Conservation (phyloP, 2,113 vertebrate species). For the Phalacrocorax aristotelis region DNA sequence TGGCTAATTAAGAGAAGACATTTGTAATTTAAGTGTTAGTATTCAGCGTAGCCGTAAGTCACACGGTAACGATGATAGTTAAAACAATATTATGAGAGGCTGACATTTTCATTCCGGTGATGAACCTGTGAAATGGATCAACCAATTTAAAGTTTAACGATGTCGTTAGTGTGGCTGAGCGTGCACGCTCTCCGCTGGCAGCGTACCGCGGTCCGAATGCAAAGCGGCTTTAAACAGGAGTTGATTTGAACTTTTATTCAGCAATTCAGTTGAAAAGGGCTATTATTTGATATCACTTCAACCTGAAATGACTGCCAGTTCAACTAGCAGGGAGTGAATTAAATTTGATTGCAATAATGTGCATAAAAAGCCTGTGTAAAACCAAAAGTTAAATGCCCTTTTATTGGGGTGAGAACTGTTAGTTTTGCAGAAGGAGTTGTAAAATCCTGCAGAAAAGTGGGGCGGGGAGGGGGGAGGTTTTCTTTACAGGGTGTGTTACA, state of each 20-base stretch:
- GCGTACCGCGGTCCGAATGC: neutral
- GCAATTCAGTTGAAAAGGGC: neutral
- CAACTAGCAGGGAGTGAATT: constrained; percentile 19
- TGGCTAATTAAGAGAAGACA: constrained; percentile 13
- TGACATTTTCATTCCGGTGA: neutral
- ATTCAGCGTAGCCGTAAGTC: neutral
- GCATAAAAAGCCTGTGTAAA: neutral
- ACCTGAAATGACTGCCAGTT: neutral
- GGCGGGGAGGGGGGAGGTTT: fast-evolving
- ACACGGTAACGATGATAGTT: neutral
- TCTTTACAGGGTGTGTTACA: neutral
- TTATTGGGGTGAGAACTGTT: neutral
- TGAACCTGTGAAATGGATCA: neutral
- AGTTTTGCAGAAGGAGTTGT: neutral
- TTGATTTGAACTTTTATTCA: neutral
- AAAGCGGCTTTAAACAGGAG: neutral
- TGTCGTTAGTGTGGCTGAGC: neutral
- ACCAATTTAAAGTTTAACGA: neutral
- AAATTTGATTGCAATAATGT: constrained; percentile 14
- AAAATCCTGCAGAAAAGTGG: neutral
- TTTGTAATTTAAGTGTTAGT: neutral
- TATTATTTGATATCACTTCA: constrained; percentile 6
- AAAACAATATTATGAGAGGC: neutral
- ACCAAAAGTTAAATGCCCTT: neutral
- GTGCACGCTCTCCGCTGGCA: neutral